phyloP scores from a whole-genome alignment of 2,113 vertebrate genomes.

The Sorex araneus region DNA sequence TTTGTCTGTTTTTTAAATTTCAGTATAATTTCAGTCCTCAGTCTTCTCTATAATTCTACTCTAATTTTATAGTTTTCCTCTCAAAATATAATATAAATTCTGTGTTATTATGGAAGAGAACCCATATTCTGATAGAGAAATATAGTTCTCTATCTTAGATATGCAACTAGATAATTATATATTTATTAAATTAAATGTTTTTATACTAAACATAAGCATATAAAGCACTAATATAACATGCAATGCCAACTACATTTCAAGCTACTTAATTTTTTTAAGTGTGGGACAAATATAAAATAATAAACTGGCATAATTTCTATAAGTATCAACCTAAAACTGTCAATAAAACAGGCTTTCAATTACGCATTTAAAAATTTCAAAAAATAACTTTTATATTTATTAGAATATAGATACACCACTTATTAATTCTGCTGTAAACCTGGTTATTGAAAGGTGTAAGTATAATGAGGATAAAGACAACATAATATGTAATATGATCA shows the following conservation, averaged over 20 bases:
- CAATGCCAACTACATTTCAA: background rate
- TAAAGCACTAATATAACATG: background rate
- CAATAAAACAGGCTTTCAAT: background rate
- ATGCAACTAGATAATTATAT: background rate
- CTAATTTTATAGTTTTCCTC: background rate
- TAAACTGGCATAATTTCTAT: conserved; percentile 12
- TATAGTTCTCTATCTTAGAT: background rate
- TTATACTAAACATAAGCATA: conserved; percentile 4
- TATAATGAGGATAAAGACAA: background rate
- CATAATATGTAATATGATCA: conserved; percentile 9
- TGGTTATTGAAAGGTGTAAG: background rate
- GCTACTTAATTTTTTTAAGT: background rate
- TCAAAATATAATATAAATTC: conserved; percentile 22
- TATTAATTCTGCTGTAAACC: conserved; percentile 10
- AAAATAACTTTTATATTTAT: background rate
- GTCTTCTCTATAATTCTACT: background rate
- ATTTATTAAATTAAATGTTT: conserved; percentile 2
- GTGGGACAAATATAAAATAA: background rate
- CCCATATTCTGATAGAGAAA: background rate
- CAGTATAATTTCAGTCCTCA: background rate
- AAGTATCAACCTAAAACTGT: conserved; percentile 24
- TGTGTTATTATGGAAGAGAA: background rate
- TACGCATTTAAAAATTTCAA: conserved; percentile 47
- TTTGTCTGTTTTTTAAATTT: too few relatives aligned
- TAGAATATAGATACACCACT: background rate